Evolutionary conservation across 2,888 invertebrate genomes (phyloP).

Genomic region (Apantesis nais): DNA sequence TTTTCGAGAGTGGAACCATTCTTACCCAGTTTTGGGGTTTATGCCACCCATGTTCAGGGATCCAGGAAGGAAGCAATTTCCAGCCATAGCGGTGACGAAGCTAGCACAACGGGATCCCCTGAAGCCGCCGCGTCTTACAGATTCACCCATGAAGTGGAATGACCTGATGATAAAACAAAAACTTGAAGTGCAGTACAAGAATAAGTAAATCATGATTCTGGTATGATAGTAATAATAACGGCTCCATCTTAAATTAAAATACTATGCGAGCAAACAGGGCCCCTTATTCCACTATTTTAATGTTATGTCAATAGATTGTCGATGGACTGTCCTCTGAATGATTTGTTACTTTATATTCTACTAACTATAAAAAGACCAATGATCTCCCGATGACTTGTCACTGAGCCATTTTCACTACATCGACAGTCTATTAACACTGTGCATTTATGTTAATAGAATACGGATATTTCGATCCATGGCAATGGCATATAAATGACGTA

Average conservation of each 20-base stretch:
- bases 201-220: not conserved
- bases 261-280: too few relatives aligned
- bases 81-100: slow-evolving; percentile 41
- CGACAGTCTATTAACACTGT: too few relatives aligned
- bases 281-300: too few relatives aligned
- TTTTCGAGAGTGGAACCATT: not conserved
- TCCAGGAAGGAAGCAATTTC: slow-evolving; percentile 40
- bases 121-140: slow-evolving; percentile 45
- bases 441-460: too few relatives aligned
- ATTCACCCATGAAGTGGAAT: slow-evolving; percentile 53
- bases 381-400: too few relatives aligned
- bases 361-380: too few relatives aligned
- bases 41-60: slow-evolving; percentile 51
- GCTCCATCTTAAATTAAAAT: not conserved
- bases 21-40: slow-evolving; percentile 52
- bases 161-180: slow-evolving; percentile 33
- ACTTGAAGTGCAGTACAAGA: slow-evolving; percentile 1
- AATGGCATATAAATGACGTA: too few relatives aligned
- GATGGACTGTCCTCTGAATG: too few relatives aligned
- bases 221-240: not conserved
- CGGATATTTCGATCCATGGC: too few relatives aligned
- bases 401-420: too few relatives aligned
- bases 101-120: slow-evolving; percentile 43
- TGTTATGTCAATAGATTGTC: too few relatives aligned
- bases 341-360: too few relatives aligned